These are phyloP conservation scores for Alauda arvensis DNA, from an alignment of 2,797 vertebrate genomes.

Conservation along the genomic window DNA sequence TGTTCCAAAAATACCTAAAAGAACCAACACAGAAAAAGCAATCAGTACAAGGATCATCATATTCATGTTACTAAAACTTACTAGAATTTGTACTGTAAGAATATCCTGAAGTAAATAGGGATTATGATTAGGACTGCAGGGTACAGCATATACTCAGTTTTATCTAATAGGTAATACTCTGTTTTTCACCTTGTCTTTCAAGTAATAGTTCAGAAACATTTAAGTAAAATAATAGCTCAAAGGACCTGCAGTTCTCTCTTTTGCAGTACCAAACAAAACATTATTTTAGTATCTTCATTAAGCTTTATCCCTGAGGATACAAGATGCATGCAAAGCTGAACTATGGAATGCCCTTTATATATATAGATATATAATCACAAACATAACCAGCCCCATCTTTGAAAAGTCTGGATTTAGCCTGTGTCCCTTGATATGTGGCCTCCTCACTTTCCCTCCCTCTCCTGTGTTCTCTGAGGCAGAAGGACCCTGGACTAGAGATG, in stretches of 20 bases:
- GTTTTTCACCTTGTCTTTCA: neutral
- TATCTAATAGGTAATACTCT: neutral
- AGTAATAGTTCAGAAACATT: neutral
- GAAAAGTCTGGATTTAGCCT: neutral
- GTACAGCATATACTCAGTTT: neutral
- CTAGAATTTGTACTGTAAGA: neutral
- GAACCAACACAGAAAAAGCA: neutral
- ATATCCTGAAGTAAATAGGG: neutral
- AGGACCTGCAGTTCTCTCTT: neutral
- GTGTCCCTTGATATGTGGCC: neutral
- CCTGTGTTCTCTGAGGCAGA: neutral
- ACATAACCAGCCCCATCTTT: neutral
- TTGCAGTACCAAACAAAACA: neutral
- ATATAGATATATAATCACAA: neutral
- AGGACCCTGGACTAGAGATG: neutral
- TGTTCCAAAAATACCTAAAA: constrained; percentile 93
- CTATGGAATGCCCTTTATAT: neutral
- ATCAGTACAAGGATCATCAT: neutral
- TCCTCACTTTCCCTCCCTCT: neutral
- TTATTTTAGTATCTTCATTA: neutral
- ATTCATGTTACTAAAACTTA: neutral
- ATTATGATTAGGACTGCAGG: neutral
- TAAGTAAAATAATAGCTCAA: neutral
- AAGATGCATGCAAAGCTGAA: neutral
- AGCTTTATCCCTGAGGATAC: neutral